Evolutionary conservation across 1,140 invertebrate genomes (phyloP).

Genomic region (Magallana angulata): DNA sequence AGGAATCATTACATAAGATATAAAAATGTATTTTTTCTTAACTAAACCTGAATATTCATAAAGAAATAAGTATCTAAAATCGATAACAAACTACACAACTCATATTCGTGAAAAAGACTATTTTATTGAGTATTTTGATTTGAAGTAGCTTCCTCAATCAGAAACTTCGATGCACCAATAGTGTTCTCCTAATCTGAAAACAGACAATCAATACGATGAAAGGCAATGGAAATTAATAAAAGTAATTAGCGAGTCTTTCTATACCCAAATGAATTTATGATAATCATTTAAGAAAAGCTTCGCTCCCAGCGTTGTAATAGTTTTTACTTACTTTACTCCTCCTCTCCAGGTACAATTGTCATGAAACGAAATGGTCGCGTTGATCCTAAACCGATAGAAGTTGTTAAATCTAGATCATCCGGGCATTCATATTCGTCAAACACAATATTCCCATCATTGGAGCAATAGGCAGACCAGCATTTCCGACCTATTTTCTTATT

Average conservation of each 20-base stretch:
- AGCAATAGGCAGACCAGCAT: background rate
- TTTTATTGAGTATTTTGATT: slow-evolving; percentile 12
- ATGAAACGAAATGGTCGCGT: background rate
- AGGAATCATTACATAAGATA: background rate
- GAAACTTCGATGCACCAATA: slow-evolving; percentile 21
- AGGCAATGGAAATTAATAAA: background rate
- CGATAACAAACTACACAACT: background rate
- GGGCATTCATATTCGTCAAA: background rate
- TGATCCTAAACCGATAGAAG: background rate
- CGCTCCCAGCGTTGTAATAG: no score
- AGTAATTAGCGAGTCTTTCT: no score
- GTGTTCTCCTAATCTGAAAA: slow-evolving; percentile 1
- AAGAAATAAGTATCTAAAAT: background rate
- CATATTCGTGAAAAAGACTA: background rate
- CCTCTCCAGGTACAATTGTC: background rate
- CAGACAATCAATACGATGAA: background rate
- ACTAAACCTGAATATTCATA: background rate
- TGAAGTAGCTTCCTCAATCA: background rate
- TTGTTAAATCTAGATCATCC: background rate
- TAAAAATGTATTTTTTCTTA: background rate
- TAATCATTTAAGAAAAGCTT: no score
- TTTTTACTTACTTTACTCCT: no score
- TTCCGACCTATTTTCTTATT: background rate
- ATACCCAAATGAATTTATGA: no score
- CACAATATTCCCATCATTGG: background rate